A percentile compares a stretch with the other conserved stretches of the same genome.
Conservation (phyloP, 2,113 vertebrate genomes). For the Pica pica region DNA sequence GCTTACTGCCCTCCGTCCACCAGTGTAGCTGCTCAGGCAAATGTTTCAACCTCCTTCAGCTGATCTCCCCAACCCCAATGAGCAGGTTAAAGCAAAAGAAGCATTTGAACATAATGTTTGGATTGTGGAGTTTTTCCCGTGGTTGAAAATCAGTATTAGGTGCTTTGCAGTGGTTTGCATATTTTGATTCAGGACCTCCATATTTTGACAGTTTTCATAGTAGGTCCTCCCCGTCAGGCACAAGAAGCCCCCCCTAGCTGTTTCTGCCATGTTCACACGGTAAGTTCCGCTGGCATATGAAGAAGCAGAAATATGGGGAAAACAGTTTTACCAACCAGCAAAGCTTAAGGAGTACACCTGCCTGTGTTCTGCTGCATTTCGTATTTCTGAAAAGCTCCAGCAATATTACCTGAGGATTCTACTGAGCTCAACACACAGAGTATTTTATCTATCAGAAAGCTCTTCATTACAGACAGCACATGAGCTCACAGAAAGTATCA, state of each 20-base stretch:
- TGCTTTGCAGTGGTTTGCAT: not conserved
- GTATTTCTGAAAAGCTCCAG: not conserved
- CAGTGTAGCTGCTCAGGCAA: not conserved
- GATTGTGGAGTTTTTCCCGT: not conserved
- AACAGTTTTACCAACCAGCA: not conserved
- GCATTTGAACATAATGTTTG: not conserved
- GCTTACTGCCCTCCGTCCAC: not conserved
- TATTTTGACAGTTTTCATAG: not conserved
- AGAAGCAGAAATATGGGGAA: not conserved
- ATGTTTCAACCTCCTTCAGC: not conserved
- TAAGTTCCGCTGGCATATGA: not conserved
- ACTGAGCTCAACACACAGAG: fast-evolving
- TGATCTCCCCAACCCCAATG: not conserved
- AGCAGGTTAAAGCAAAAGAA: not conserved
- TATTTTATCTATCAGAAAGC: not conserved
- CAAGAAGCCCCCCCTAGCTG: not conserved
- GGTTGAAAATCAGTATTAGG: not conserved
- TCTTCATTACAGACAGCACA: not conserved
- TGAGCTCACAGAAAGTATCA: not conserved
- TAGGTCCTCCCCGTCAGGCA: not conserved
- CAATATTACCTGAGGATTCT: not conserved
- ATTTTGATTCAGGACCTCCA: not conserved
- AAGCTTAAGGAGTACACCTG: not conserved
- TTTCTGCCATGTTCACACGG: not conserved
- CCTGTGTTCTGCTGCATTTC: not conserved